These are phyloP conservation scores for Coendou prehensilis DNA, from an alignment of 2,797 vertebrate species.

Conservation along the genomic window DNA sequence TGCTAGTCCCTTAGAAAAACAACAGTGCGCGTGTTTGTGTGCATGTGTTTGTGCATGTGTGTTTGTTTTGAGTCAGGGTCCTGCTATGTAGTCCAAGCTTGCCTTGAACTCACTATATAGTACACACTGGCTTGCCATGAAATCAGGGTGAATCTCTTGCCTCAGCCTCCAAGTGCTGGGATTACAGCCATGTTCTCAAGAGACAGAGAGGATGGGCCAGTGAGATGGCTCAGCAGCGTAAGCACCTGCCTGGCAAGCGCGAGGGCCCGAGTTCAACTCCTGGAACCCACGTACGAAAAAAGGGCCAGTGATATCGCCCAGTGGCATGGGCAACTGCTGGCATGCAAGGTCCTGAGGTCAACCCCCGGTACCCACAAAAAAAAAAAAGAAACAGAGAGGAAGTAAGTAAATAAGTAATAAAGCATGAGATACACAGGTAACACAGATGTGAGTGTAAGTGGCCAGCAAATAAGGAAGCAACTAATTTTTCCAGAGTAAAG, in stretches of 20 bases:
- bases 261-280: no score
- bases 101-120: neutral
- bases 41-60: neutral
- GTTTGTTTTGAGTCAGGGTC: neutral
- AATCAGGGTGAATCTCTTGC: neutral
- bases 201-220: neutral
- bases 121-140: neutral
- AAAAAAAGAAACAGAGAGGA: neutral
- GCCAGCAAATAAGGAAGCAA: neutral
- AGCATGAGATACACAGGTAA: neutral
- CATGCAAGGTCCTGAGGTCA: no score
- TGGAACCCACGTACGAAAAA: no score
- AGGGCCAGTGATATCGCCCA: no score
- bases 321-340: no score
- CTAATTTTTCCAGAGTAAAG: slow-evolving; percentile 12
- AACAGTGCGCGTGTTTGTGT: neutral
- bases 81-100: neutral
- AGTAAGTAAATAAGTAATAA: slow-evolving; percentile 28
- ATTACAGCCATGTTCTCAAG: neutral
- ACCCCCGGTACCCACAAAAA: no score
- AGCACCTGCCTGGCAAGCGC: no score
- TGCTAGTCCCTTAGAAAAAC: neutral
- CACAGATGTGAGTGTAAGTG: neutral
- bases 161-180: neutral
- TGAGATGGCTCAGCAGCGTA: no score